Evolutionary conservation across 2,888 invertebrate species (phyloP), one percentile per base, ranked within the genome.

Genomic region (Quadroppia sp.): DNA sequence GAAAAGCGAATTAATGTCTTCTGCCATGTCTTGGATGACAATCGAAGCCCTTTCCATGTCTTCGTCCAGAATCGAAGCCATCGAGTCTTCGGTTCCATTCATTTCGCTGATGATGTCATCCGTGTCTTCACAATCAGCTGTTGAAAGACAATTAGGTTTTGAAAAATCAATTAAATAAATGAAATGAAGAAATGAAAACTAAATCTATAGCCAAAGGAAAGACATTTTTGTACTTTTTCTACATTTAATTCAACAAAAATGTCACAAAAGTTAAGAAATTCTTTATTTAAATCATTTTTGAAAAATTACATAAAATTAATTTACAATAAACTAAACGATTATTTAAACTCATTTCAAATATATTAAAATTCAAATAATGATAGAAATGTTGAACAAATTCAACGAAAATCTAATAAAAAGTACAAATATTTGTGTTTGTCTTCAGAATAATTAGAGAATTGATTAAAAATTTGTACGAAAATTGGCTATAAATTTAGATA

Each of bases 41-140:
- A 64, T 64, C 20, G 64, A 64, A 32, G 64, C 64, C 30, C 64
- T 64, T 64, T 64, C 64, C 64, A 64, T 64, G n/a, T 64, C 64
- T 17, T 64, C 64, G 17, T 64, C 36, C 7, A 36, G n/a, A 1
- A 36, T 36, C 1, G 36, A 32, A 36, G 64, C 64, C 64, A 64
- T 64, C 6, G 64, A 64, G 64, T 64, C 64, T 64, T 64, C 64
- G n/a, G 64, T 64, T 4, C 23, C 59, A 32, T 17, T 64, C 32
- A 64, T 20, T 36, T 30, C 64, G 20, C 64, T 64, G 36, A 36
- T 9, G 9, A 7, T 36, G 36, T 36, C 36, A 7, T 36, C n/a
- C 15, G 11, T 15, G 3, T 50, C 50, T 20, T 50, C n/a, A 50
- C 20, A 50, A 15, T 59, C 59, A 7, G 36, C 9, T 36, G 25